These are phyloP conservation scores for Littorina saxatilis DNA, from an alignment of 1,140 invertebrate genomes.

Conservation along the genomic window DNA sequence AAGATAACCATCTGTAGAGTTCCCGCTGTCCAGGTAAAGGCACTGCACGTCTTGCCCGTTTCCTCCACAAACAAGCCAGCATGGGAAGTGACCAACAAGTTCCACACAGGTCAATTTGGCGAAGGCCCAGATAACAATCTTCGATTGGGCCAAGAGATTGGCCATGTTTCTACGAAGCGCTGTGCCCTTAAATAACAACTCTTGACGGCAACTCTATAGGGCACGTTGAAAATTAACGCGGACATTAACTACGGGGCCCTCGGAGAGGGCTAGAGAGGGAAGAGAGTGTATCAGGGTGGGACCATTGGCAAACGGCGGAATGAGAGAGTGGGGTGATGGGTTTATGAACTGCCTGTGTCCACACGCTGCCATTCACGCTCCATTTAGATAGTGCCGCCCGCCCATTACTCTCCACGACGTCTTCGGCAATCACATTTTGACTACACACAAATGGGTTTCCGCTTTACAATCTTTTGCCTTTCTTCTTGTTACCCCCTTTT, in stretches of 20 bases:
- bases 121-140: constrained; percentile 21
- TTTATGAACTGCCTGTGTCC: constrained; percentile 4
- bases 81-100: constrained; percentile 5
- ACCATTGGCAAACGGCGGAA: not conserved
- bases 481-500: no score
- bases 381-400: not conserved
- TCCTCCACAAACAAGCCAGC: not conserved
- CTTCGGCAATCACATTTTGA: no score
- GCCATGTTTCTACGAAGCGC: constrained; percentile 5
- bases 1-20: constrained; percentile 23
- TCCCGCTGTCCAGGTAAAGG: constrained; percentile 10
- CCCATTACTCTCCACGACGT: not conserved
- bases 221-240: constrained; percentile 23
- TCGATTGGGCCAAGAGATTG: constrained; percentile 24
- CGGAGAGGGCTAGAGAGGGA: constrained; percentile 5
- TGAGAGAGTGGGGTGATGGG: not conserved
- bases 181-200: constrained; percentile 27
- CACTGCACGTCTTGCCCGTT: not conserved
- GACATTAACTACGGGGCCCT: constrained; percentile 3
- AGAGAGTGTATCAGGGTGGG: not conserved
- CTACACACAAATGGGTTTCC: no score
- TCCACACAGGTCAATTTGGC: constrained; percentile 21
- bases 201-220: constrained; percentile 25
- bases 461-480: not conserved
- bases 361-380: not conserved